phyloP scores from a whole-genome alignment of 2,888 invertebrate genomes.

The Eumacrocentrus americanus region DNA sequence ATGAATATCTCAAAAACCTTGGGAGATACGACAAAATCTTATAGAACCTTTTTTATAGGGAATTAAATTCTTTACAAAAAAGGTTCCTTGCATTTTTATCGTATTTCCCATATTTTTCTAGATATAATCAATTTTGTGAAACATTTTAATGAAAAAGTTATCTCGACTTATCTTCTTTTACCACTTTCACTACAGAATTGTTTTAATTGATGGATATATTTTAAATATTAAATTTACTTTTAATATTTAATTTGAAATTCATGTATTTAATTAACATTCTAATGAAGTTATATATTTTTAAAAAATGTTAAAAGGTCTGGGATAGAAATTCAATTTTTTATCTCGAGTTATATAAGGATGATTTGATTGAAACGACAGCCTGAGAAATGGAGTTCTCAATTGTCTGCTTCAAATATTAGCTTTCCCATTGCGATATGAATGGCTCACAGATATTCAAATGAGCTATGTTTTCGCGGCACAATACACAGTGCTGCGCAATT shows the following conservation, averaged over 20 bases:
- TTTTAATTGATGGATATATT: background rate
- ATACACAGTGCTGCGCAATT: slow-evolving; percentile 54
- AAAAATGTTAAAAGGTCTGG: no score
- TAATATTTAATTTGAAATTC: no score
- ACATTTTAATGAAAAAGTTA: no score
- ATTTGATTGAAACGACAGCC: slow-evolving; percentile 44
- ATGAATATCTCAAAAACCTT: background rate
- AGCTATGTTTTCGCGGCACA: slow-evolving; percentile 50
- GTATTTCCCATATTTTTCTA: background rate
- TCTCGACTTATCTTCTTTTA: background rate
- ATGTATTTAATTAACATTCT: no score
- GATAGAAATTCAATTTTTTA: no score
- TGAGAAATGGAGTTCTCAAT: slow-evolving; percentile 45
- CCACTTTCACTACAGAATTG: background rate
- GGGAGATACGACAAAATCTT: background rate
- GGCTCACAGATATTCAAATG: slow-evolving; percentile 53
- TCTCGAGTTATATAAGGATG: slow-evolving; percentile 19
- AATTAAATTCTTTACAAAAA: background rate
- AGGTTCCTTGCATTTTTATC: background rate
- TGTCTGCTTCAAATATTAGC: slow-evolving; percentile 44
- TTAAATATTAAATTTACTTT: no score
- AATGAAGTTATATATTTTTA: no score
- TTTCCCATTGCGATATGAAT: slow-evolving; percentile 36
- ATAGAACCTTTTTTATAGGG: background rate
- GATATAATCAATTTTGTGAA: no score